A percentile compares a stretch with the other conserved stretches of the same genome.
These are phyloP conservation scores for Chloroclystis v-ata DNA, from an alignment of 2,888 invertebrate genomes.

Conservation along the genomic window DNA sequence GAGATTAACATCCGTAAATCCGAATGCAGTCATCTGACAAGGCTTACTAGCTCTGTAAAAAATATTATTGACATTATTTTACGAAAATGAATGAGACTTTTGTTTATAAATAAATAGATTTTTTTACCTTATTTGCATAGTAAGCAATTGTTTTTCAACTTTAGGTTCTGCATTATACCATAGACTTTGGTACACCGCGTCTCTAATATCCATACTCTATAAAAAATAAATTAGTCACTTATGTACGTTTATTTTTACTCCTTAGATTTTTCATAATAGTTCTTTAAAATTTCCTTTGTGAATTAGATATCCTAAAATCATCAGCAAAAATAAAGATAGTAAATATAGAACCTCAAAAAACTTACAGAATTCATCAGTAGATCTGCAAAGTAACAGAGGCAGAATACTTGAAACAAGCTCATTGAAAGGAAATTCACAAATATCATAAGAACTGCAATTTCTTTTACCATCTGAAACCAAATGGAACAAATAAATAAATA, in stretches of 20 bases:
- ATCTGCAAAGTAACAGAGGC: slow-evolving; percentile 2
- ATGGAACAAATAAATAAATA: background rate
- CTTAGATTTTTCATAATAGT: no score
- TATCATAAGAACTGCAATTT: background rate
- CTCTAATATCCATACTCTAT: background rate
- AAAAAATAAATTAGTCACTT: background rate
- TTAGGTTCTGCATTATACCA: background rate
- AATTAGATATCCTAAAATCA: no score
- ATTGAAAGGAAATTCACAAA: background rate
- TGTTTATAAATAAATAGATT: no score
- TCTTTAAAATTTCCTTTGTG: no score
- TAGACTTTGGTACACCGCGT: slow-evolving; percentile 1
- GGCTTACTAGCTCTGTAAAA: slow-evolving; percentile 1
- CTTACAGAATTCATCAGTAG: slow-evolving; percentile 1
- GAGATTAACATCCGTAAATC: slow-evolving; percentile 10
- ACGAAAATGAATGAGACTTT: no score
- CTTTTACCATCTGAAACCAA: slow-evolving; percentile 3
- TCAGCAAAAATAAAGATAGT: no score
- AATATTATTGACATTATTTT: no score
- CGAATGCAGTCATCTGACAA: slow-evolving; percentile 8
- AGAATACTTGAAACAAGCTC: slow-evolving; percentile 2
- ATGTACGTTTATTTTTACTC: no score
- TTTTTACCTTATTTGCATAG: slow-evolving; percentile 1
- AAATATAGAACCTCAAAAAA: background rate
- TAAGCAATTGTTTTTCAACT: background rate